Base-by-base conservation (phyloP, 2,113 vertebrate species). In the Lamprologus speciosus region DNA sequence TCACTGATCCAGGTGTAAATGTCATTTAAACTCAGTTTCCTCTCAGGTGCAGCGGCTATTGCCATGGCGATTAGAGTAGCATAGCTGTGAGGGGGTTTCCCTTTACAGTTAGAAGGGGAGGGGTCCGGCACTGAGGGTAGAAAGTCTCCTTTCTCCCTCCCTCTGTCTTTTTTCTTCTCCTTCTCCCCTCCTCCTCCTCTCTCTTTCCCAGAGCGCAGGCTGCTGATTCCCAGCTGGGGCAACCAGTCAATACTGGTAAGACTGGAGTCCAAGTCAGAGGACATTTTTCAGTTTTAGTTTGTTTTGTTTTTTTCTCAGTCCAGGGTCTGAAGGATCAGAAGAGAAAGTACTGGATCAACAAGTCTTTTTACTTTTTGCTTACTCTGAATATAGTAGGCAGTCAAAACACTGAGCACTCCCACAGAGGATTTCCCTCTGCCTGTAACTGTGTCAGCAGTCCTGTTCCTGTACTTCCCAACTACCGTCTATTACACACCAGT, bases 1-100 rank as follows among this genome's bases (percentile, higher is more conserved):
- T 99, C 97, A 21, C 98, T 99, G 96, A 99, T 99, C 98, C 98
- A 99, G 87, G 97, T 98, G 95, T 99, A 99, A 88, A 99, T 99
- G 94, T 99, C 98, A 35, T 98, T 99, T 84, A 99, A 94, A 2
- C 98, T 99, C 97, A 99, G 96, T 95, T 98, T 98, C 96, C 97
- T 97, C 94, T 97, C 97, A 6, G 97, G 98, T 9, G 98, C 97
- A 1, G 98, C 97, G 47, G 97, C 97, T 94, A 99, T 99, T 70
- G 98, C 98, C 75, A 99, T 99, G 54, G 98, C 98, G 79, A 99
- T 99, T 87, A 99, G 96, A 11, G 98, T 98, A 93, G 98, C 98
- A 1, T 99, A 99, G 96, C 98, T 99, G 94, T 99, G 98, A 4
- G 98, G 97, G 13, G 98, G 98, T 75, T 99, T 99, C 73, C 97